Percentiles rank a stretch among this genome's conserved stretches.
These are phyloP conservation scores for Thyatira batis DNA, from an alignment of 2,888 invertebrate genomes.

Conservation along the genomic window DNA sequence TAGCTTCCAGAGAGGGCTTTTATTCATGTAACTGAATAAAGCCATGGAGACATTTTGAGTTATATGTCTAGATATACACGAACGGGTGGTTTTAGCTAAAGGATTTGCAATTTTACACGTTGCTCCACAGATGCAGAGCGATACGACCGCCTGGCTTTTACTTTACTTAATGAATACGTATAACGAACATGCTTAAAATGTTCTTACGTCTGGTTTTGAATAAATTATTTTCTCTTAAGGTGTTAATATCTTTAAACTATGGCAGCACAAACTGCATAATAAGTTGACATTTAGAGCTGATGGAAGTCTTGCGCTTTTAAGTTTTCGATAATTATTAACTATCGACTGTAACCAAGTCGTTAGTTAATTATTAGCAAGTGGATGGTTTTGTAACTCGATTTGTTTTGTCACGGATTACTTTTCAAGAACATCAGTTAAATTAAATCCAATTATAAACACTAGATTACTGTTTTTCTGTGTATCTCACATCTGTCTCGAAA, in stretches of 20 bases:
- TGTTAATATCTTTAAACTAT: conserved; percentile 31
- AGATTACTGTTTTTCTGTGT: too few relatives aligned
- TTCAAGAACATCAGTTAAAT: conserved; percentile 16
- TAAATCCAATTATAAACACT: background rate
- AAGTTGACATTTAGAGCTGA: conserved; percentile 31
- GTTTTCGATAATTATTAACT: conserved; percentile 20
- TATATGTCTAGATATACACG: conserved; percentile 1
- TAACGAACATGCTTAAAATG: background rate
- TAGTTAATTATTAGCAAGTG: too few relatives aligned
- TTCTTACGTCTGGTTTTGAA: background rate
- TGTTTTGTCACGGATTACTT: too few relatives aligned
- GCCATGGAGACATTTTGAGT: background rate
- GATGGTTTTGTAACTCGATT: too few relatives aligned
- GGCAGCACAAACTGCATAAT: conserved; percentile 23
- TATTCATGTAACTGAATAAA: background rate
- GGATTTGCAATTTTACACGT: background rate
- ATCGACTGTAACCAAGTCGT: too few relatives aligned
- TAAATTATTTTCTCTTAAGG: background rate
- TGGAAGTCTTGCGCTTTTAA: conserved; percentile 33
- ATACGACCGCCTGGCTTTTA: background rate
- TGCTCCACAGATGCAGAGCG: conserved; percentile 1
- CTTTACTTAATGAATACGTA: conserved; percentile 3
- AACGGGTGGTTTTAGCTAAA: background rate
- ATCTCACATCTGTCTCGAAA: background rate
- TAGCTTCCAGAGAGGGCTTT: background rate